These are phyloP conservation scores for Circaetus cinerascens DNA, from an alignment of 2,113 vertebrate genomes.

Conservation along the genomic window DNA sequence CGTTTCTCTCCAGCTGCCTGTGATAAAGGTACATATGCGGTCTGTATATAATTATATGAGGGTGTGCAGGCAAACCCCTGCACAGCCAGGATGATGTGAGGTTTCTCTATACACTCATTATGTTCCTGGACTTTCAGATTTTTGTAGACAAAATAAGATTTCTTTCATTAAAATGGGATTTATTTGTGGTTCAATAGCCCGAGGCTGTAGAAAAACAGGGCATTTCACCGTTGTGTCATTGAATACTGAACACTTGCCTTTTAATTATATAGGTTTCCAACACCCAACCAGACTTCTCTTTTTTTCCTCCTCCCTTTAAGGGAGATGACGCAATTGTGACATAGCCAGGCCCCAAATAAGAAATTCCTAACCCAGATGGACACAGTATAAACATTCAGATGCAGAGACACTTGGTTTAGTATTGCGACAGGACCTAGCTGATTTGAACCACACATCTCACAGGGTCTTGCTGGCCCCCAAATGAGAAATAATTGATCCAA, in stretches of 20 bases:
- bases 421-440: background rate
- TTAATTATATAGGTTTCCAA: conserved; percentile 61
- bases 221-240: conserved; percentile 42
- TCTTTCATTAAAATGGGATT: conserved; percentile 66
- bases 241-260: conserved; percentile 39
- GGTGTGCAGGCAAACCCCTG: conserved; percentile 44
- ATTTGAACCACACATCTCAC: conserved; percentile 17
- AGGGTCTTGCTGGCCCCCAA: background rate
- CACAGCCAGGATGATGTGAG: conserved; percentile 36
- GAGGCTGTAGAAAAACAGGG: conserved; percentile 53
- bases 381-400: conserved; percentile 20
- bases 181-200: conserved; percentile 53
- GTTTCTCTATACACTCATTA: conserved; percentile 46
- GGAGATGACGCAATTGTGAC: conserved; percentile 42
- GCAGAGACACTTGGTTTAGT: background rate
- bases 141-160: conserved; percentile 69
- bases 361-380: conserved; percentile 46
- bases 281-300: conserved; percentile 29
- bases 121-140: conserved; percentile 43
- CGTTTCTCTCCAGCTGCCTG: conserved; percentile 69
- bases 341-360: conserved; percentile 20
- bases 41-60: conserved; percentile 67
- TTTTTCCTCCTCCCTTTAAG: background rate
- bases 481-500: conserved; percentile 56
- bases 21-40: conserved; percentile 61